A percentile compares a stretch with the other conserved stretches of the same genome.
These are phyloP conservation scores for Noctua fimbriata DNA, from an alignment of 2,888 invertebrate genomes.

Conservation along the genomic window DNA sequence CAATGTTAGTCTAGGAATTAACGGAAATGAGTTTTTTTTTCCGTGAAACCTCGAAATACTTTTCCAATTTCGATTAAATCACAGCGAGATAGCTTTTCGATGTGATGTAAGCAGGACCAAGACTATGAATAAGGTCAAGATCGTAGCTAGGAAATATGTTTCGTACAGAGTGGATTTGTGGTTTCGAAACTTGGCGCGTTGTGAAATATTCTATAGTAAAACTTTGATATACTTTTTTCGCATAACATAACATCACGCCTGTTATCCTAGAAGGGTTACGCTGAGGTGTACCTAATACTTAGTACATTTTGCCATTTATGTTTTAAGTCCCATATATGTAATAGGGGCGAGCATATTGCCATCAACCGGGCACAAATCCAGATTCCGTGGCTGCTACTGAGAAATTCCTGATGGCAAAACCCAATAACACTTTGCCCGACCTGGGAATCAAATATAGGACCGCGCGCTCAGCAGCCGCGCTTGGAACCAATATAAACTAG, in stretches of 20 bases:
- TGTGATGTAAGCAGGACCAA: conserved; percentile 38
- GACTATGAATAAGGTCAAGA: conserved; percentile 46
- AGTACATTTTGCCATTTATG: not conserved
- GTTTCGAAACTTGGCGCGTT: conserved; percentile 21
- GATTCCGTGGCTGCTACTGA: not conserved
- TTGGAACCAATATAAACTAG: not conserved
- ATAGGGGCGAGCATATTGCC: not conserved
- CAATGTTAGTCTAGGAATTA: conserved; percentile 14
- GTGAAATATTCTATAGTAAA: conserved; percentile 20
- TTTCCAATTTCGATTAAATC: conserved; percentile 55
- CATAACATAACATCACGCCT: not conserved
- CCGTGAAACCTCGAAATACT: conserved; percentile 7
- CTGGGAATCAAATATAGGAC: not conserved
- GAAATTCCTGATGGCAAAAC: not conserved
- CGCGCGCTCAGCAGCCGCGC: not conserved
- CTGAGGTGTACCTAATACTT: not conserved
- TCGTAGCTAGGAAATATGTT: conserved; percentile 29
- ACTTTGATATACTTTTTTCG: not conserved
- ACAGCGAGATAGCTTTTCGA: conserved; percentile 16
- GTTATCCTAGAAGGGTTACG: not conserved
- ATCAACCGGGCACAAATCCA: not conserved
- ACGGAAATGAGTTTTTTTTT: conserved; percentile 18
- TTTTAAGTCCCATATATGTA: not conserved
- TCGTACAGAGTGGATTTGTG: conserved; percentile 8
- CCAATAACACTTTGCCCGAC: not conserved